These are phyloP conservation scores for Chrysomela aeneicollis DNA, from an alignment of 2,888 invertebrate genomes.

Conservation along the genomic window DNA sequence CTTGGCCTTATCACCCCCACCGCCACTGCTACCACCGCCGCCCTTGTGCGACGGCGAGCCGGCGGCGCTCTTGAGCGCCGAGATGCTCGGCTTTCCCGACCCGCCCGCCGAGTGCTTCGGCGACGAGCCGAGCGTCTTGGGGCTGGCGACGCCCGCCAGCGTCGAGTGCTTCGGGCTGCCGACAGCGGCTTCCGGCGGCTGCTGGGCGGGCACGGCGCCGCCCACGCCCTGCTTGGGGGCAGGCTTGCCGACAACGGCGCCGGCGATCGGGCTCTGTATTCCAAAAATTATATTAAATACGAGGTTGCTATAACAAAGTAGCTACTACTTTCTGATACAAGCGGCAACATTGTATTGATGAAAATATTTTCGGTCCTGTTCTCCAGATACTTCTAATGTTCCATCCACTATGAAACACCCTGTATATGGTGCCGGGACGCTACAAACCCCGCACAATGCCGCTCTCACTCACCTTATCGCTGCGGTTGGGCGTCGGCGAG, in stretches of 20 bases:
- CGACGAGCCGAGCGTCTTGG: constrained; percentile 78
- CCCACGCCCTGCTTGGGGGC: constrained; percentile 63
- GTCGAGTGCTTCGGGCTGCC: constrained; percentile 78
- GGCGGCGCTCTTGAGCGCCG: constrained; percentile 81
- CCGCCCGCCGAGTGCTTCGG: constrained; percentile 78
- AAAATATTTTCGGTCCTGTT: too few species aligned
- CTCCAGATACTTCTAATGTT: too few species aligned
- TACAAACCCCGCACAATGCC: too few species aligned
- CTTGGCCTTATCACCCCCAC: constrained; percentile 63
- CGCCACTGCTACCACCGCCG: constrained; percentile 64
- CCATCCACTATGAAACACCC: too few species aligned
- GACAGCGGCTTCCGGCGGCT: constrained; percentile 76
- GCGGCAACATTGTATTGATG: too few species aligned
- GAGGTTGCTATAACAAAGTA: too few species aligned
- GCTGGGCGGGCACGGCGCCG: constrained; percentile 69
- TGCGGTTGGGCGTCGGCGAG: constrained; percentile 74
- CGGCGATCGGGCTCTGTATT: constrained; percentile 59
- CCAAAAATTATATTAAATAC: too few species aligned
- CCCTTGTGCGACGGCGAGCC: constrained; percentile 75
- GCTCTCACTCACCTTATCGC: constrained; percentile 71
- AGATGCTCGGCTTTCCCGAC: constrained; percentile 90
- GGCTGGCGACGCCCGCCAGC: constrained; percentile 74
- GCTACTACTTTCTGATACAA: too few species aligned
- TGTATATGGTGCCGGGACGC: too few species aligned
- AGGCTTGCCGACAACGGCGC: neutral